Conservation (phyloP, 2,113 vertebrate genomes). For the Strix aluco region DNA sequence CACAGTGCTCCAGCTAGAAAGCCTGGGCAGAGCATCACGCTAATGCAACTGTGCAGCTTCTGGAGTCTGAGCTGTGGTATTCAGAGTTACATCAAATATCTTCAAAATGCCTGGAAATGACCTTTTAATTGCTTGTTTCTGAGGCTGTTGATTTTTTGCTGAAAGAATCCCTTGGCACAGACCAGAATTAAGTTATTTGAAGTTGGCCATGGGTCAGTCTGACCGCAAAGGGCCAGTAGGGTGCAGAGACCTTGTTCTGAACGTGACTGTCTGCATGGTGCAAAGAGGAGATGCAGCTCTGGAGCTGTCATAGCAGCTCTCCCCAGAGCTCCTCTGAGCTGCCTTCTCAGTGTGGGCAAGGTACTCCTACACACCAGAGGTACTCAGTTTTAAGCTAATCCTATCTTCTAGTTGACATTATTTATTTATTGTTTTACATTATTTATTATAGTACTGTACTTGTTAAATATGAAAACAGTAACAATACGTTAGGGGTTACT, state of each 20-base stretch:
- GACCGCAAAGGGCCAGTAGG: neutral
- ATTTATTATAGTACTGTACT: conserved; percentile 24
- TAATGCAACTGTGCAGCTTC: neutral
- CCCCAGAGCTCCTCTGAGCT: neutral
- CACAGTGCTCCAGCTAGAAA: neutral
- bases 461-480: conserved; percentile 47
- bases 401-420: conserved; percentile 18
- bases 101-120: neutral
- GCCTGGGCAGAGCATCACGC: neutral
- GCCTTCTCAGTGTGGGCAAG: neutral
- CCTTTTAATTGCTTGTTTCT: neutral
- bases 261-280: rapidly evolving
- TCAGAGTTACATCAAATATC: neutral
- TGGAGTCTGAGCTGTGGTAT: neutral
- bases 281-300: neutral
- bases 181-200: neutral
- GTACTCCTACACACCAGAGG: neutral
- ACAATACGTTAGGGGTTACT: neutral
- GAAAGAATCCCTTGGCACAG: neutral
- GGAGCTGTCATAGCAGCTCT: neutral
- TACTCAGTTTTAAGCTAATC: conserved; percentile 22
- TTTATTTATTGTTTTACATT: conserved; percentile 54
- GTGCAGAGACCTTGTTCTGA: neutral
- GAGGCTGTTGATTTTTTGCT: neutral
- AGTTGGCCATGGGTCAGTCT: neutral